Conservation (phyloP, 2,113 vertebrate species). For the Pardalotus punctatus region DNA sequence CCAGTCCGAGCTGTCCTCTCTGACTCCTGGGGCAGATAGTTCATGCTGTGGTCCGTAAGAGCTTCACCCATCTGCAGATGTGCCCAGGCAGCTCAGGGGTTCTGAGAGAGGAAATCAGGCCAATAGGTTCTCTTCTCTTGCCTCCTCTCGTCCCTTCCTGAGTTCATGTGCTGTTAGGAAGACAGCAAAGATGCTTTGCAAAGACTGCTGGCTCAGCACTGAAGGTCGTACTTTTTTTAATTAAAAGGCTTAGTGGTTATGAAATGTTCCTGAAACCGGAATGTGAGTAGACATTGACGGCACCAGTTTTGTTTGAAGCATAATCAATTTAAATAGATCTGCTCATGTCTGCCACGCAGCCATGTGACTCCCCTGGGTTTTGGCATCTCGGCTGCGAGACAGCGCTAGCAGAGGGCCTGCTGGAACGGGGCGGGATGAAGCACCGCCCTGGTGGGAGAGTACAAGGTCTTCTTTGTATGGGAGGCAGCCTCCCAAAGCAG, state of each 20-base stretch:
- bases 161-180: neutral
- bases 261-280: neutral
- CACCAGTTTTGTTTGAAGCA: neutral
- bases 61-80: neutral
- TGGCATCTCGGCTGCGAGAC: rapidly evolving
- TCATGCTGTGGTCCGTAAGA: neutral
- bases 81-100: neutral
- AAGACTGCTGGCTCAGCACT: neutral
- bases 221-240: neutral
- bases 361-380: neutral
- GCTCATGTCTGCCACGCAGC: neutral
- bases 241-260: neutral
- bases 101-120: neutral
- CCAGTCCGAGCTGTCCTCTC: neutral
- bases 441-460: neutral
- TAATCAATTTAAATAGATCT: constrained; percentile 17
- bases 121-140: neutral
- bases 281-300: neutral
- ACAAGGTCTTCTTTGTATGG: neutral
- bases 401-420: neutral
- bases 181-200: neutral
- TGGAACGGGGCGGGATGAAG: neutral
- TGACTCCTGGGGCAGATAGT: neutral
- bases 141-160: neutral
- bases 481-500: neutral